Evolutionary conservation across 2,888 invertebrate species (phyloP), one percentile per base, ranked within the genome.

Genomic region (Scaptomyza cyrtandrae): DNA sequence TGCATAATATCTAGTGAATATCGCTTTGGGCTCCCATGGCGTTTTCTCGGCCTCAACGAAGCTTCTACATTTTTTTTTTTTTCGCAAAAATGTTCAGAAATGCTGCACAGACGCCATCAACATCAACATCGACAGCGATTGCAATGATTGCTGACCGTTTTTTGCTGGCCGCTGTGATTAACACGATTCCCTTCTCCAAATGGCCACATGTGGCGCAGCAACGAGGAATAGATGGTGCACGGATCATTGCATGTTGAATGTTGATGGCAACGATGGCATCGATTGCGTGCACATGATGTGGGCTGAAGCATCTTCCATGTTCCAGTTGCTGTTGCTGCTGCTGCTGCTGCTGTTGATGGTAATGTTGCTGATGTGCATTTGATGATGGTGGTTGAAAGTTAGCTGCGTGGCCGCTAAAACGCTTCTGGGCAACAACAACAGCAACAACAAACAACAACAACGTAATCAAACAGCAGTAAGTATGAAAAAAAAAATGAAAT

Each of bases 241-340:
- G 53, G 69, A 62, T 75, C 65, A 59, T 75, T 60, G 82, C 87
- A 65, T 81, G 85, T 52, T 39, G 58, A 66, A 49, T 56, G 74
- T 61, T 59, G 79, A 73, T 78, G 86, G 81, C 74, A 57, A 76
- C 74, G 59, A 76, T 66, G 55, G 41, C 41, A 41, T 50, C 62
- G 83, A 79, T 87, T 82, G 82, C 82, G 88, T 82, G 88, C 82
- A 48, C 66, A 70, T 70, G 66, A 81, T 81, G 81, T 81, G 85
- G 75, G 76, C 64, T 64, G 77, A 45, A 45, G 50, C 59, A 68
- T 49, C 71, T 48, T 29, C 55, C 35, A 59, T 43, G 60, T 50
- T 57, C 49, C 29, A 35, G 60, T 50, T 57, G 53, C 24, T 24
- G 24, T 3, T 60, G 37, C 14, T 24, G 56, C 6, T 43, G 41